Conservation (phyloP, 2,888 invertebrate genomes). For the Drosophila trichaetosa region DNA sequence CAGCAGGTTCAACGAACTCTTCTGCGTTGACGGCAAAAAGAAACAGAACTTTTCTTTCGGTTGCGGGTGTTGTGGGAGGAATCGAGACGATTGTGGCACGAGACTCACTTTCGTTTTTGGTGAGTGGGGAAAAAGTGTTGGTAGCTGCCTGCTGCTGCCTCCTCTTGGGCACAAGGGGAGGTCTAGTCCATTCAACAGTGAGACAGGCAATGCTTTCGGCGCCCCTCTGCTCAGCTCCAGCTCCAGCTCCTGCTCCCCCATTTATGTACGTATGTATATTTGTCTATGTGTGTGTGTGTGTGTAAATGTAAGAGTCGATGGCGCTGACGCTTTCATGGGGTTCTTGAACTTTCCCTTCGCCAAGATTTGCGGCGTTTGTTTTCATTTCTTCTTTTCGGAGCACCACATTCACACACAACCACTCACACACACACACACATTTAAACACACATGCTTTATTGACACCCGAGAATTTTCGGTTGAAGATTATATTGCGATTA, state of each 20-base stretch:
- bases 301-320: slow-evolving; percentile 33
- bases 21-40: slow-evolving; percentile 29
- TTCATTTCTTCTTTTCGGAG: slow-evolving; percentile 38
- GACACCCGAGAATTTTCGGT: slow-evolving; percentile 29
- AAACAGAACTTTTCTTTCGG: slow-evolving; percentile 37
- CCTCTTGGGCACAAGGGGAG: neutral
- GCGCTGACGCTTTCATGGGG: slow-evolving; percentile 73
- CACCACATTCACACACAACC: slow-evolving; percentile 1
- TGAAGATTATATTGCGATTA: slow-evolving; percentile 48
- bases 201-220: slow-evolving; percentile 46
- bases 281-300: slow-evolving; percentile 13
- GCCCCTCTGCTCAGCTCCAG: neutral
- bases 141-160: too few species aligned
- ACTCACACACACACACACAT: neutral
- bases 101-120: slow-evolving; percentile 71
- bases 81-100: slow-evolving; percentile 10
- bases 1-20: slow-evolving; percentile 68
- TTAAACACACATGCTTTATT: slow-evolving; percentile 2
- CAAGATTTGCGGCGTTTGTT: slow-evolving; percentile 57
- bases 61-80: slow-evolving; percentile 2
- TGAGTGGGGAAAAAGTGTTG: slow-evolving; percentile 44
- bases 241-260: slow-evolving; percentile 4
- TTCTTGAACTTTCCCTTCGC: slow-evolving; percentile 72
- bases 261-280: neutral
- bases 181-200: slow-evolving; percentile 54